These are phyloP conservation scores for Caradrina clavipalpis DNA, from an alignment of 2,888 invertebrate genomes.

Conservation along the genomic window DNA sequence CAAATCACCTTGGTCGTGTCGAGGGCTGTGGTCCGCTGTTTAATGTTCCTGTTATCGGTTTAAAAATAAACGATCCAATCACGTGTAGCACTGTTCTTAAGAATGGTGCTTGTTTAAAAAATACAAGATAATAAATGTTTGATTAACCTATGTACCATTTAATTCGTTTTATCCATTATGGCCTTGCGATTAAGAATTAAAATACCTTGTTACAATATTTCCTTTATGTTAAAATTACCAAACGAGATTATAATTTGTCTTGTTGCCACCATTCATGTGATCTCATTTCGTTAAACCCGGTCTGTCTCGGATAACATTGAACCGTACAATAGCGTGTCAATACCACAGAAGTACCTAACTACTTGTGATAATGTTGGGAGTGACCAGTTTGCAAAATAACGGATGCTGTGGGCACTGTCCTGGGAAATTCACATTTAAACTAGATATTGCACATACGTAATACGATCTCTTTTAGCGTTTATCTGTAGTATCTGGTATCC, in stretches of 20 bases:
- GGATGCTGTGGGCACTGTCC: constrained; percentile 50
- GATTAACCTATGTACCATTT: neutral
- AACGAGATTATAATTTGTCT: constrained; percentile 24
- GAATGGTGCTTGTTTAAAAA: constrained; percentile 28
- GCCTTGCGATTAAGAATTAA: neutral
- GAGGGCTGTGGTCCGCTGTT: constrained; percentile 60
- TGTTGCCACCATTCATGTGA: constrained; percentile 42
- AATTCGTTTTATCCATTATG: neutral
- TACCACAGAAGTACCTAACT: constrained; percentile 52
- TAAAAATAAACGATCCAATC: constrained; percentile 39
- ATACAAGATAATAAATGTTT: neutral
- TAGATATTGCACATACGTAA: constrained; percentile 15
- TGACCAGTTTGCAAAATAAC: constrained; percentile 65
- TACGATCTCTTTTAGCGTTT: neutral
- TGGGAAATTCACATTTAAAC: constrained; percentile 39
- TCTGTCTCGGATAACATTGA: constrained; percentile 61
- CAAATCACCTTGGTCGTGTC: constrained; percentile 80
- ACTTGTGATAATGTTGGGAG: constrained; percentile 69
- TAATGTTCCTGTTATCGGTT: constrained; percentile 43
- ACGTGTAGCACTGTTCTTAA: constrained; percentile 24
- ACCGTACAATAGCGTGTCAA: constrained; percentile 61
- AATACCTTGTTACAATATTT: constrained; percentile 4
- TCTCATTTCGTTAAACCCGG: constrained; percentile 54
- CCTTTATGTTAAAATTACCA: neutral
- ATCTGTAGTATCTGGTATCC: constrained; percentile 10